Evolutionary conservation across 2,797 vertebrate genomes (phyloP), one percentile per base, ranked within the genome.

Genomic region (Tenualosa ilisha): DNA sequence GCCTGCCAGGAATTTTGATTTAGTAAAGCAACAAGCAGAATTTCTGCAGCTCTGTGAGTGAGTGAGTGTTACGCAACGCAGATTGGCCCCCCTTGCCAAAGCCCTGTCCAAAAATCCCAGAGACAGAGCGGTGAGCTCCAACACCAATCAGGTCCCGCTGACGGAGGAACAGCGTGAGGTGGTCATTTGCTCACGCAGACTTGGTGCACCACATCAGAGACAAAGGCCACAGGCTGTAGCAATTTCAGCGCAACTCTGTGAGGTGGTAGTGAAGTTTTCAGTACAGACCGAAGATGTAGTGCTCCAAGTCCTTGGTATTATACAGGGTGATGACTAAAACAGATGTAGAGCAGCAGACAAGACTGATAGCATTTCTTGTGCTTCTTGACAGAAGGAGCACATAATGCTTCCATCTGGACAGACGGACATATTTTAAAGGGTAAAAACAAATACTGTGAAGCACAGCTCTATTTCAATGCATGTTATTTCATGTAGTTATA

Each of bases 301-400:
- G 72, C 72, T 79, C 40, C 72, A 46, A 22, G 72, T 79, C 40
- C 17, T 22, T 79, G 72, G 40, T 17, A 22, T 8, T 79, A 46
- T 46, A 79, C 17, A 13, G 72, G 40, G 17, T 46, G 72, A 79
- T 79, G 72, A 79, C 72, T 79, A 26, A 51, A 51, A 22, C 15
- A 85, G 22, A 59, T 43, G 56, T 22, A 46, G 13, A 46, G 40
- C 40, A 8, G 72, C 72, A 46, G 72, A 79, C 72, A 79, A 46
- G 72, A 79, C 37, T 22, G 72, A 79, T 79, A 79, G 72, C 37
- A 79, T 79, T 79, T 46, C 40, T 79, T 79, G 40, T 79, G 72
- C 20, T 79, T 6, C 5, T 46, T 37, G 72, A 79, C 72, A 79
- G 72, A 46, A 46, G 72, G 72, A 43, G 15, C 13, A 46, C 72